A percentile compares a stretch with the other conserved stretches of the same genome.
These are phyloP conservation scores for Phrynocephalus guinanensis DNA, from an alignment of 2,797 vertebrate genomes.

Conservation along the genomic window DNA sequence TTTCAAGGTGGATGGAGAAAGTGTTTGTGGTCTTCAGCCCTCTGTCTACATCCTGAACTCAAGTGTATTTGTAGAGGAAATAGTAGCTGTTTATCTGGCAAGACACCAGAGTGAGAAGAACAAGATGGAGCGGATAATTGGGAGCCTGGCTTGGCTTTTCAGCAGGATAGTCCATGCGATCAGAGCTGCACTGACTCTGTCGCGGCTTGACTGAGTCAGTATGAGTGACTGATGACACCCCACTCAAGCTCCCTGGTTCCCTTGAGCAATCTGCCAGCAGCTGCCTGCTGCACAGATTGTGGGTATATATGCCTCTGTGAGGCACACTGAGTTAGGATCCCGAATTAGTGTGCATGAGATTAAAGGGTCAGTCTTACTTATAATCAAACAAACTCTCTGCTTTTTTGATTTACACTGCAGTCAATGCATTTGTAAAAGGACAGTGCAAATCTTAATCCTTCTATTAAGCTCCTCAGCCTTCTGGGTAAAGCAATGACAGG, in stretches of 20 bases:
- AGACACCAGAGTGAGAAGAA: background rate
- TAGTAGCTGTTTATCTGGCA: background rate
- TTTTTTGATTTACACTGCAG: fast-evolving
- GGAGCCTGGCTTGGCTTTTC: background rate
- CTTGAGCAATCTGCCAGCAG: background rate
- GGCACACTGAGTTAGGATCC: background rate
- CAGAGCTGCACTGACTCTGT: fast-evolving
- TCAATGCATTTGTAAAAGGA: background rate
- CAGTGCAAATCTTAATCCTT: background rate
- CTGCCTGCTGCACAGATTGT: background rate
- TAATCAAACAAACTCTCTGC: fast-evolving
- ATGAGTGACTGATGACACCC: fast-evolving
- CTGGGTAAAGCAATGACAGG: background rate
- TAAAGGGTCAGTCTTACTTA: background rate
- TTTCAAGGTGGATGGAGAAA: background rate
- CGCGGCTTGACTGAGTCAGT: background rate
- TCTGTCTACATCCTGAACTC: background rate
- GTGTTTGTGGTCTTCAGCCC: background rate
- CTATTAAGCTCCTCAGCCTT: background rate
- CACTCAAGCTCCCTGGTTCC: background rate
- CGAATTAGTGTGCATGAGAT: background rate
- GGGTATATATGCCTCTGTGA: fast-evolving
- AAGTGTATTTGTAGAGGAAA: too few relatives aligned
- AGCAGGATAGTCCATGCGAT: background rate
- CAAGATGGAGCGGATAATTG: background rate